phyloP scores from a whole-genome alignment of 2,113 vertebrate species.

The Aldabrachelys gigantea region DNA sequence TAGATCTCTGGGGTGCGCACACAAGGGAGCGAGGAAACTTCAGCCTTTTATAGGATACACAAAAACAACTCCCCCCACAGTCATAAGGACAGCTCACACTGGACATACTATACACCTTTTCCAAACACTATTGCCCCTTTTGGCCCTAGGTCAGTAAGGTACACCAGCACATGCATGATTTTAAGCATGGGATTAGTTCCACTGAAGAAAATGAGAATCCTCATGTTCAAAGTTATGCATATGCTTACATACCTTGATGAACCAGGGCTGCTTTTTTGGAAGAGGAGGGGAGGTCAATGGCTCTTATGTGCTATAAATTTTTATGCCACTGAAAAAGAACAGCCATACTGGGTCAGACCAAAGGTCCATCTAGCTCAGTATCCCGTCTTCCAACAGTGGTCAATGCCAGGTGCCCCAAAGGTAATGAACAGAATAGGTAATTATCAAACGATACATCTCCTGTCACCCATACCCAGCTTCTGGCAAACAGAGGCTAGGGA shows the following conservation, averaged over 20 bases:
- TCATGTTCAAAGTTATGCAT: fast-evolving
- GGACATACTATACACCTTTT: not conserved
- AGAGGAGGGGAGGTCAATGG: not conserved
- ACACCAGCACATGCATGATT: not conserved
- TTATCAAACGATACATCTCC: too few species aligned
- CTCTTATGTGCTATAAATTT: not conserved
- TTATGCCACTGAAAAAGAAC: fast-evolving
- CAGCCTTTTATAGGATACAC: not conserved
- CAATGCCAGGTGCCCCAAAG: too few species aligned
- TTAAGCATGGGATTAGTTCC: fast-evolving
- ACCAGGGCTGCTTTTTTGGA: not conserved
- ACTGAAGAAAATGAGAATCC: not conserved
- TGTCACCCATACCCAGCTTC: too few species aligned
- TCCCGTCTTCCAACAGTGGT: too few species aligned
- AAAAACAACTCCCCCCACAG: not conserved
- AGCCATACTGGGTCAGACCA: too few species aligned
- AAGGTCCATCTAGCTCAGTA: too few species aligned
- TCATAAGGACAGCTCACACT: not conserved
- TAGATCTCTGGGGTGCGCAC: not conserved
- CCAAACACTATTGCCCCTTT: not conserved
- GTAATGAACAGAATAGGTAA: too few species aligned
- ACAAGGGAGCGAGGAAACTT: not conserved
- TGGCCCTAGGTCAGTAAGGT: not conserved
- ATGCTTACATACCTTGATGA: not conserved
- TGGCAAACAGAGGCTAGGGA: too few species aligned